Base-by-base conservation (phyloP, 2,797 vertebrate genomes). In the Acipenser transmontanus region DNA sequence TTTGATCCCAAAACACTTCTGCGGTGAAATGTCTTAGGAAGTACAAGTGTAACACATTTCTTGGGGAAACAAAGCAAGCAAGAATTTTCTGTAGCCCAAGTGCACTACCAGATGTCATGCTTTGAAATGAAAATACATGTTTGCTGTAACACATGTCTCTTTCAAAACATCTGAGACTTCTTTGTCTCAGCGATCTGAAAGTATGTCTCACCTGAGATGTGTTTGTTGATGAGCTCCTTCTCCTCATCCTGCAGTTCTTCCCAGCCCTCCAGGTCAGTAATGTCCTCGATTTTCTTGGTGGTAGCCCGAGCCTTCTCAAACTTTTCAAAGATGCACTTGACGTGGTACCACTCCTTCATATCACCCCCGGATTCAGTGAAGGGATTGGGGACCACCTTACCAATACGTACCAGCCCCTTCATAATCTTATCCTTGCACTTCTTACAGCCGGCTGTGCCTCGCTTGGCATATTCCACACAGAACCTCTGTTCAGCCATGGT, bases 331-430 rank as follows among this genome's bases (percentile, higher is more conserved):
- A 99, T 94, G 70, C 97, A 99, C 73, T 95, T 97, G 5, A 94
- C 81, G 0, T 99, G 97, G 76, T 99, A 95, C 97, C 97, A 99
- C 76, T 99, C 97, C 66, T 98, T 99, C 97, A 99, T 99, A 48
- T 99, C 97, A 0, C 96, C 95, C 0, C 93, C 96, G 0, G 95
- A 96, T 80, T 99, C 97, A 0, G 95, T 95, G 80, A 99, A 99
- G 0, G 97, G 97, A 65, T 99, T 99, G 4, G 97, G 96, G 1
- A 99, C 95, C 0, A 99, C 76, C 77, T 98, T 99, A 50, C 96
- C 97, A 0, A 99, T 97, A 20, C 97, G 92, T 64, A 94, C 92
- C n/a, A 97, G 52, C 0, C 93, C 97, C 73, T 99, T 99, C 60
- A 80, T 77, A 20, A 99, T 97, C 78, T 99, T 99, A 73, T 99